Conservation (phyloP, 2,797 vertebrate species). For the Anisognathus igniventris region DNA sequence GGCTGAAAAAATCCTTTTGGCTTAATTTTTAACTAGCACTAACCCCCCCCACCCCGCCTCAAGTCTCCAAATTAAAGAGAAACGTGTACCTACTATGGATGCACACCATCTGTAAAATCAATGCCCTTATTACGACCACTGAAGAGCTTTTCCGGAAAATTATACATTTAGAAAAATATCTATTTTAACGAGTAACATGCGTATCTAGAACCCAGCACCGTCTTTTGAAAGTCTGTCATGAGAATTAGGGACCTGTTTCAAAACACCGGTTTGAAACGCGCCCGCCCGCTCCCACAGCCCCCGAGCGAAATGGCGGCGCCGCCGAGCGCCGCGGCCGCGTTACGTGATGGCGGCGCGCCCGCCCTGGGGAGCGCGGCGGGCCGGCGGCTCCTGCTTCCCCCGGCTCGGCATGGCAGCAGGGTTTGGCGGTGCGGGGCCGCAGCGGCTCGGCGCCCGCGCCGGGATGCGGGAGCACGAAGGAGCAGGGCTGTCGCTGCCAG, state of each 20-base stretch:
- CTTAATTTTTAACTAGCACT: neutral
- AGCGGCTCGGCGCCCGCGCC: rapidly evolving
- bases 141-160: neutral
- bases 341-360: neutral
- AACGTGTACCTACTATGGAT: rapidly evolving
- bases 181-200: neutral
- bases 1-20: neutral
- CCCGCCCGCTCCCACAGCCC: neutral
- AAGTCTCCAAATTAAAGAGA: neutral
- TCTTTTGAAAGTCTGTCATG: neutral
- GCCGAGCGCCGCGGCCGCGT: neutral
- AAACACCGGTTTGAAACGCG: rapidly evolving
- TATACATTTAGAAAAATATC: rapidly evolving
- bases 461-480: neutral
- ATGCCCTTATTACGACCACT: rapidly evolving
- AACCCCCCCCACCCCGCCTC: neutral
- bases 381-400: neutral
- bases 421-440: rapidly evolving
- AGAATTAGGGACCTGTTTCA: no score
- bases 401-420: neutral
- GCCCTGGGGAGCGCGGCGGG: neutral
- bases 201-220: rapidly evolving
- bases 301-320: neutral
- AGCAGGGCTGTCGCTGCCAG: neutral
- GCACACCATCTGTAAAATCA: neutral